A percentile compares a stretch with the other conserved stretches of the same genome.
Conservation (phyloP, 2,797 vertebrate genomes). For the Pristis pectinata region DNA sequence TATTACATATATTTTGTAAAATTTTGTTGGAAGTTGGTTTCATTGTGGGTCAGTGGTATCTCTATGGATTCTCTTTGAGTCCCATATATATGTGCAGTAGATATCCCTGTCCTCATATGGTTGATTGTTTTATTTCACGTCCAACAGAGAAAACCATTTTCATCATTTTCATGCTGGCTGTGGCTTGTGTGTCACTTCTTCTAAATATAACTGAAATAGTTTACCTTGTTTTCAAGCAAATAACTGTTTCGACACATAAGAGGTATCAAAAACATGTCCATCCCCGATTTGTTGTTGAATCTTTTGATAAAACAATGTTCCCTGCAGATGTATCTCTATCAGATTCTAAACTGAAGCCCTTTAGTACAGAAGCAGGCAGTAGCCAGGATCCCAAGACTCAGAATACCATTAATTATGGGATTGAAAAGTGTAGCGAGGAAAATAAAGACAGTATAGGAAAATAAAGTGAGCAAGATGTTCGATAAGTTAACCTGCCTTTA, state of each 20-base stretch:
- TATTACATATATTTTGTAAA: constrained; percentile 77
- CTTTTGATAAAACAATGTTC: not conserved
- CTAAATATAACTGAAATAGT: constrained; percentile 76
- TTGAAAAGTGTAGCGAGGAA: not conserved
- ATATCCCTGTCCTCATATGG: constrained; percentile 76
- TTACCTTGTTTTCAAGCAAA: constrained; percentile 64
- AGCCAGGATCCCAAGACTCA: constrained; percentile 1
- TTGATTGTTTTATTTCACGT: constrained; percentile 90
- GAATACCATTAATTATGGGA: not conserved
- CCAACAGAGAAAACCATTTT: constrained; percentile 91
- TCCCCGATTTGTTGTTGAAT: not conserved
- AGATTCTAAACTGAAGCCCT: not conserved
- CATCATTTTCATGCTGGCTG: constrained; percentile 92
- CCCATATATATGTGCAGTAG: constrained; percentile 67
- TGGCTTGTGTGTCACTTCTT: constrained; percentile 72
- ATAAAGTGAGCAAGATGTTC: not conserved
- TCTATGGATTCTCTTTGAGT: constrained; percentile 80
- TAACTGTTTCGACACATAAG: not conserved
- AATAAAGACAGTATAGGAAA: not conserved
- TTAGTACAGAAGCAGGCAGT: not conserved
- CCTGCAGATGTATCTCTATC: not conserved
- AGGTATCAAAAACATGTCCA: not conserved
- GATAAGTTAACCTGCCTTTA: not conserved
- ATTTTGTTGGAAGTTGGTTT: constrained; percentile 77
- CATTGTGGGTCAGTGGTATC: constrained; percentile 80